These are phyloP conservation scores for Planiliza haematocheilus DNA, from an alignment of 2,113 vertebrate species.

Conservation along the genomic window DNA sequence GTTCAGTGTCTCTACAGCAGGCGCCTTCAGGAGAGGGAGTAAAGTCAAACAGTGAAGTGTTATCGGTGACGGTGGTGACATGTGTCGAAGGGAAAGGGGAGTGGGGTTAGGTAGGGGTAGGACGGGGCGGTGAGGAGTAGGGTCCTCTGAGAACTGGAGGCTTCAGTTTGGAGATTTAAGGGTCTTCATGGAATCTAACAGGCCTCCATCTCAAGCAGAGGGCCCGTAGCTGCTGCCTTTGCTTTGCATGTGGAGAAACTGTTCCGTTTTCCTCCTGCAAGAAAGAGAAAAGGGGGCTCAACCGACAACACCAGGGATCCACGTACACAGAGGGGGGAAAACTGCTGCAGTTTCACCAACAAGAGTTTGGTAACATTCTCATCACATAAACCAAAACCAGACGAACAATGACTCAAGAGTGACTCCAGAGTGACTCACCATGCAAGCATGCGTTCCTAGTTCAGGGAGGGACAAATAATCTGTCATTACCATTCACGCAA, in stretches of 20 bases:
- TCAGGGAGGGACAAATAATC: conserved; percentile 19
- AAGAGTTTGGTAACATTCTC: conserved; percentile 34
- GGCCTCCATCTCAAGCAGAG: conserved; percentile 99
- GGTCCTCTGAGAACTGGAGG: conserved; percentile 78
- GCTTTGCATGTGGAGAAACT: conserved; percentile 96
- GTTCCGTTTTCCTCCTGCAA: conserved; percentile 93
- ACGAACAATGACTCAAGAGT: conserved; percentile 49
- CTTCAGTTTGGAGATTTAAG: conserved; percentile 74
- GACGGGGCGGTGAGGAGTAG: background rate
- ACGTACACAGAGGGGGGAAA: background rate
- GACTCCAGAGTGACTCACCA: conserved; percentile 51
- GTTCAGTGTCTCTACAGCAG: conserved; percentile 82
- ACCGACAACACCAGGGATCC: background rate
- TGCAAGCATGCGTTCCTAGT: conserved; percentile 20
- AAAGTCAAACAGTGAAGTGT: conserved; percentile 59
- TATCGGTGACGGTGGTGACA: conserved; percentile 38
- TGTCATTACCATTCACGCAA: conserved; percentile 22
- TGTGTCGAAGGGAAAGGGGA: conserved; percentile 27
- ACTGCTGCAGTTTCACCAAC: conserved; percentile 3
- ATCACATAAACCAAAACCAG: conserved; percentile 40
- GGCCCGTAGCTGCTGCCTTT: conserved; percentile 94
- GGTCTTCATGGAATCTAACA: conserved; percentile 87
- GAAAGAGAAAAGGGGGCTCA: background rate
- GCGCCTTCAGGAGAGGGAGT: conserved; percentile 53
- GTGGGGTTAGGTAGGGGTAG: background rate